phyloP scores from a whole-genome alignment of 2,113 vertebrate genomes.

The Dicrurus megarhynchus region DNA sequence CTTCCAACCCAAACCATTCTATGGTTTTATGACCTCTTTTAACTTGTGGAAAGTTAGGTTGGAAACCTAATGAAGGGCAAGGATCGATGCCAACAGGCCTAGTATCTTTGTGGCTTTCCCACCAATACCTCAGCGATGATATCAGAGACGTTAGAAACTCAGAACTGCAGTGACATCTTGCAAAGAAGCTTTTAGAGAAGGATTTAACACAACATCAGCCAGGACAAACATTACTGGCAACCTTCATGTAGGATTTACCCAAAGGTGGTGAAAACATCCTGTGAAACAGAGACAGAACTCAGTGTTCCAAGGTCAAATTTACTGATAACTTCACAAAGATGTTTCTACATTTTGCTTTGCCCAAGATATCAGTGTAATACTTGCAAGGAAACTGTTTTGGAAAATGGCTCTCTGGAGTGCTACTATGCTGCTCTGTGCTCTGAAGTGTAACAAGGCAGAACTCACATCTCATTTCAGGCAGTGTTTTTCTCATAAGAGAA shows the following conservation, averaged over 20 bases:
- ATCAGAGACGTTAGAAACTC: neutral
- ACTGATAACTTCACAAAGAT: neutral
- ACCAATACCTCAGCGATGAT: neutral
- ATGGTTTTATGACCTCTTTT: neutral
- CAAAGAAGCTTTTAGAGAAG: neutral
- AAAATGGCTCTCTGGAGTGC: conserved; percentile 11
- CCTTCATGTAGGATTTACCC: neutral
- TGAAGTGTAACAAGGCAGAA: neutral
- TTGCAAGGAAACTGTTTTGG: neutral
- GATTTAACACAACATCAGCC: neutral
- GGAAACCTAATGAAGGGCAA: neutral
- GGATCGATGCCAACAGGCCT: accelerated
- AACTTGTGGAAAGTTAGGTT: neutral
- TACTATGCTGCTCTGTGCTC: neutral
- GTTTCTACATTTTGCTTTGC: neutral
- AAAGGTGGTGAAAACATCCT: neutral
- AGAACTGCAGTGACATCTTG: neutral
- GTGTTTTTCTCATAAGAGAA: neutral
- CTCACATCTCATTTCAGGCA: neutral
- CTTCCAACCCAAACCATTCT: neutral
- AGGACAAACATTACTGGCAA: neutral
- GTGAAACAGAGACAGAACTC: neutral
- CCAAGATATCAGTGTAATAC: neutral
- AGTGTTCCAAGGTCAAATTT: neutral
- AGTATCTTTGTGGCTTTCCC: neutral